phyloP scores from a whole-genome alignment of 2,888 invertebrate genomes.

The Acronicta psi region DNA sequence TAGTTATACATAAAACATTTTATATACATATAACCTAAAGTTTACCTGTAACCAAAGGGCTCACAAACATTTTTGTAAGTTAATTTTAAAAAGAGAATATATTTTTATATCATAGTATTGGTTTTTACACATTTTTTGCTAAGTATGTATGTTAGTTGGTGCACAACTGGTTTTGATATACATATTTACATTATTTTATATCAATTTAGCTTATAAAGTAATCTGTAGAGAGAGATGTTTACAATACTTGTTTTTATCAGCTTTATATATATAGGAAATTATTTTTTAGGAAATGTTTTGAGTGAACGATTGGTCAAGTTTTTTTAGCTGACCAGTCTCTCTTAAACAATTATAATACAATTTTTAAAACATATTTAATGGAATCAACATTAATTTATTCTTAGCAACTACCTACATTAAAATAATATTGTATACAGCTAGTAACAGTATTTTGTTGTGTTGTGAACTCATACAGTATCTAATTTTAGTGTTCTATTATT shows the following conservation, averaged over 20 bases:
- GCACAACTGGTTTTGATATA: slow-evolving; percentile 63
- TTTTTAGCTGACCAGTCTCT: slow-evolving; percentile 5
- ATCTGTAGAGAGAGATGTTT: slow-evolving; percentile 46
- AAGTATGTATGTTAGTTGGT: slow-evolving; percentile 62
- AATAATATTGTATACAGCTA: slow-evolving; percentile 51
- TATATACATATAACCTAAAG: neutral
- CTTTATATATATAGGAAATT: slow-evolving; percentile 36
- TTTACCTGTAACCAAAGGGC: slow-evolving; percentile 31
- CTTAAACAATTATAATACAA: slow-evolving; percentile 11
- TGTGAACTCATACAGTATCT: slow-evolving; percentile 59
- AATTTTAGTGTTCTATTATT: slow-evolving; percentile 24
- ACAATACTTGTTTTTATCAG: slow-evolving; percentile 53
- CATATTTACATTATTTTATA: slow-evolving; percentile 74
- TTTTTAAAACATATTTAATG: slow-evolving; percentile 34
- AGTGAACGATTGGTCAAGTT: slow-evolving; percentile 17
- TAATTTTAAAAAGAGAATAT: slow-evolving; percentile 69
- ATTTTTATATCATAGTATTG: slow-evolving; percentile 80
- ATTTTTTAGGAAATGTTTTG: slow-evolving; percentile 33
- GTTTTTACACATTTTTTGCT: slow-evolving; percentile 78
- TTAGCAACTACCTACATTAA: slow-evolving; percentile 40
- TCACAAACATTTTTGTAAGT: slow-evolving; percentile 44
- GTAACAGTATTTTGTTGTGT: slow-evolving; percentile 69
- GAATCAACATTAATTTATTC: slow-evolving; percentile 52
- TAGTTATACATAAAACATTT: neutral
- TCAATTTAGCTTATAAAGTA: slow-evolving; percentile 57